Evolutionary conservation across 2,113 vertebrate species (phyloP).

Genomic region (Mormyrus lacerda): DNA sequence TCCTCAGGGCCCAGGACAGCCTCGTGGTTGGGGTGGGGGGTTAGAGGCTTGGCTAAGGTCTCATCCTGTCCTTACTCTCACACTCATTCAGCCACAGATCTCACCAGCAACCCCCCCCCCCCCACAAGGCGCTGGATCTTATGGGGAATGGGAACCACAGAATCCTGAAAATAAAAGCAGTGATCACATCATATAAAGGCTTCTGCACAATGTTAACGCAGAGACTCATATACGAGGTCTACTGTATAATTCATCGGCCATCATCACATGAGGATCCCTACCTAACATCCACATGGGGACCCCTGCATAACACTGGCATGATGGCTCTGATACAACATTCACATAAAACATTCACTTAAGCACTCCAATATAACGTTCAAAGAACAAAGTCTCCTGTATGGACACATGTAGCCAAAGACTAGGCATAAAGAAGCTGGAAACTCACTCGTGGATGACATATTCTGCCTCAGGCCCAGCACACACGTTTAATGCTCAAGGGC

Average conservation of each 20-base stretch:
- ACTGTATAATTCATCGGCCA: not conserved
- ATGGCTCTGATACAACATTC: not conserved
- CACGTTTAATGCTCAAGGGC: not conserved
- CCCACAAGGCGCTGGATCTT: not conserved
- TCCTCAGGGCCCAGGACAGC: constrained; percentile 40
- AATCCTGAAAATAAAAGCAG: not conserved
- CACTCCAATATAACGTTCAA: not conserved
- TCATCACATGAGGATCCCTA: not conserved
- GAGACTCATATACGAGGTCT: not conserved
- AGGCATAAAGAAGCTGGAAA: not conserved
- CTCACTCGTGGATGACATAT: not conserved
- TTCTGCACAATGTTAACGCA: not conserved
- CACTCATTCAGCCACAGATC: constrained; percentile 5
- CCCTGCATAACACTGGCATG: not conserved
- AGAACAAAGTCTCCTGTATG: not conserved
- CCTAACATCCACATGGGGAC: not conserved
- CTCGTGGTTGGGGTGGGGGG: not conserved
- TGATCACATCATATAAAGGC: not conserved
- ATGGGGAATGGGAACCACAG: not conserved
- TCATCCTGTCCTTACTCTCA: not conserved
- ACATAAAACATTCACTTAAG: not conserved
- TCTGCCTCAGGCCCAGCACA: not conserved
- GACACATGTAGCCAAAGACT: not conserved
- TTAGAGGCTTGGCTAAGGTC: not conserved
- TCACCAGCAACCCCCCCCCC: constrained; percentile 9